A percentile compares a stretch with the other conserved stretches of the same genome.
These are phyloP conservation scores for Drosophila kanekoi DNA, from an alignment of 2,888 invertebrate species.

Conservation along the genomic window DNA sequence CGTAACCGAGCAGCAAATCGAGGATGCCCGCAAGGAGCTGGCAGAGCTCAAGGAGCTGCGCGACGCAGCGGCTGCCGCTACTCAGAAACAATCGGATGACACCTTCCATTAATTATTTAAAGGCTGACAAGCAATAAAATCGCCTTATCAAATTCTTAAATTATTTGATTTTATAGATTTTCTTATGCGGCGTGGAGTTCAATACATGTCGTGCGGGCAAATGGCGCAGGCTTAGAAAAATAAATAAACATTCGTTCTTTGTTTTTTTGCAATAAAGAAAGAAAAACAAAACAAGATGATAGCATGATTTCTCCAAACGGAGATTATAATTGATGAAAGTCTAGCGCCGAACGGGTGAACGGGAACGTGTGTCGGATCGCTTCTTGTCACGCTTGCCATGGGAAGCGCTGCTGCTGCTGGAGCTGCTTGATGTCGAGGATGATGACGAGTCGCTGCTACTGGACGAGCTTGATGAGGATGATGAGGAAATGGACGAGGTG, in stretches of 20 bases:
- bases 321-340: conserved; percentile 14
- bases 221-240: conserved; percentile 59
- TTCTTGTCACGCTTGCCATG: conserved; percentile 54
- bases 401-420: conserved; percentile 61
- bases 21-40: conserved; percentile 86
- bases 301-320: conserved; percentile 27
- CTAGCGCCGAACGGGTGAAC: conserved; percentile 29
- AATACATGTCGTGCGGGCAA: conserved; percentile 55
- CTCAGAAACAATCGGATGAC: conserved; percentile 60
- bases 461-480: conserved; percentile 75
- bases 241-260: conserved; percentile 62
- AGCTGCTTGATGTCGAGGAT: conserved; percentile 62
- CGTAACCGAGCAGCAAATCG: conserved; percentile 89
- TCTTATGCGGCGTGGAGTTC: conserved; percentile 42
- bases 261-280: conserved; percentile 13
- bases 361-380: conserved; percentile 50
- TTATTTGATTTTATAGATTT: conserved; percentile 60
- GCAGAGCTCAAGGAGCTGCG: conserved; percentile 84
- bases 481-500: conserved; percentile 77
- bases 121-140: conserved; percentile 47
- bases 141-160: conserved; percentile 54
- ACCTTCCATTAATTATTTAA: conserved; percentile 54
- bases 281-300: conserved; percentile 23
- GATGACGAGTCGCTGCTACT: conserved; percentile 62
- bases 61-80: conserved; percentile 50